These are phyloP conservation scores for Papilio machaon DNA, from an alignment of 1,140 invertebrate species.

Conservation along the genomic window DNA sequence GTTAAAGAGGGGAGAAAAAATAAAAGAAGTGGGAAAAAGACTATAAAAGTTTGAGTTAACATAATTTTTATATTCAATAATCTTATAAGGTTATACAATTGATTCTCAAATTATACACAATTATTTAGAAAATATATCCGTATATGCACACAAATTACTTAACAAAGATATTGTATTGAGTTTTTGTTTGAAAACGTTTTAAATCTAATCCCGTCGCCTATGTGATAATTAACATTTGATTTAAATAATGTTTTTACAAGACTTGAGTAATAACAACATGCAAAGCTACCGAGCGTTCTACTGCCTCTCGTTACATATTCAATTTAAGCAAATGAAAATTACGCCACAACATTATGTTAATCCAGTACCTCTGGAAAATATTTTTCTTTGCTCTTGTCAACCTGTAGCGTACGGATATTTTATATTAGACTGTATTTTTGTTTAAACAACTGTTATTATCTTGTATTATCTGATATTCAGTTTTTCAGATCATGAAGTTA, in stretches of 20 bases:
- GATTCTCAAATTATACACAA: background rate
- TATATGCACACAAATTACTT: background rate
- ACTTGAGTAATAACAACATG: slow-evolving; percentile 28
- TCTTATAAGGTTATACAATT: background rate
- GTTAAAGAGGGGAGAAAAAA: too few species aligned
- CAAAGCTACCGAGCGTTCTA: slow-evolving; percentile 28
- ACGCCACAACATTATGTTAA: slow-evolving; percentile 20
- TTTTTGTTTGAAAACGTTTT: background rate
- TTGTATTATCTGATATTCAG: background rate
- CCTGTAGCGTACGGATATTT: background rate
- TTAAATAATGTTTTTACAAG: slow-evolving; percentile 37
- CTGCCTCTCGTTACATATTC: slow-evolving; percentile 34
- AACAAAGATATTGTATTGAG: background rate
- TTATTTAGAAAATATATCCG: background rate
- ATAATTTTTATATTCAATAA: too few species aligned
- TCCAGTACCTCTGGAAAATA: background rate
- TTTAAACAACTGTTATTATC: background rate
- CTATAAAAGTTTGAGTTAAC: too few species aligned
- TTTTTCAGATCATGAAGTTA: too few species aligned
- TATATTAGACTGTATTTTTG: background rate
- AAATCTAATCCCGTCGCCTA: slow-evolving; percentile 11
- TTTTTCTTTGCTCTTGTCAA: slow-evolving; percentile 16
- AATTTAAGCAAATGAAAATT: slow-evolving; percentile 27
- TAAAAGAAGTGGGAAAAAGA: too few species aligned
- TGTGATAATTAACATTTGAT: slow-evolving; percentile 34